Base-by-base conservation (phyloP, 2,797 vertebrate genomes). In the Urocyon cinereoargenteus region DNA sequence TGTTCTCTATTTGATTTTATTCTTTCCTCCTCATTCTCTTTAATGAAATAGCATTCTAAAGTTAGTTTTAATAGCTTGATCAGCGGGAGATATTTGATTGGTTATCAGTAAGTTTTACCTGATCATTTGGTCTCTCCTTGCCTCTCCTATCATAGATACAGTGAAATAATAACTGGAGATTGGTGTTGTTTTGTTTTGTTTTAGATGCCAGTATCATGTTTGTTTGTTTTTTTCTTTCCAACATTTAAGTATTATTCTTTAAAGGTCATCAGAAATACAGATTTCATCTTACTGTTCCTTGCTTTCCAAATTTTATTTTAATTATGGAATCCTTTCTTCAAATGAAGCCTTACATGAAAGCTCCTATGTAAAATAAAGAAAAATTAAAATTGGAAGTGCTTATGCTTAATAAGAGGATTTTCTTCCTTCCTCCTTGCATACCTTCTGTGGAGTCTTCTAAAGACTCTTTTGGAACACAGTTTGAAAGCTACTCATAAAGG, bases 1-100 rank as follows among this genome's bases (percentile, higher is more conserved):
- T 92, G 0, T 57, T 89, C 92, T 97, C 10, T 88, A 84, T 22
- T 84, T n/a, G 62, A 68, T 53, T 40, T 98, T 97, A 51, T 82
- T 90, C 24, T 75, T 78, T 79, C 22, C 40, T 66, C 21, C 68
- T 85, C 26, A 55, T 93, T 77, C n/a, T 87, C 22, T 77, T 91
- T 73, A 68, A 62, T 53, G 31, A 78, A 94, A 87, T 78, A 36
- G 9, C 31, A 90, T 87, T 88, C 36, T 94, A 64, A 89, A 82
- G n/a, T 83, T 53, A 86, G 57, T 93, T 95, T 61, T 89, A 97
- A 82, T 88, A 79, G 19, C 53, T 91, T 84, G 66, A 28, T 45
- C 2, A 5, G 16, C 83, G 12, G 31, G 6, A 87, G 53, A 59
- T 86, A 36, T 28, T 90, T 77, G 62, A 45, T 77, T 79, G 21